phyloP scores from a whole-genome alignment of 1,140 invertebrate species.

The Solenopsis invicta region DNA sequence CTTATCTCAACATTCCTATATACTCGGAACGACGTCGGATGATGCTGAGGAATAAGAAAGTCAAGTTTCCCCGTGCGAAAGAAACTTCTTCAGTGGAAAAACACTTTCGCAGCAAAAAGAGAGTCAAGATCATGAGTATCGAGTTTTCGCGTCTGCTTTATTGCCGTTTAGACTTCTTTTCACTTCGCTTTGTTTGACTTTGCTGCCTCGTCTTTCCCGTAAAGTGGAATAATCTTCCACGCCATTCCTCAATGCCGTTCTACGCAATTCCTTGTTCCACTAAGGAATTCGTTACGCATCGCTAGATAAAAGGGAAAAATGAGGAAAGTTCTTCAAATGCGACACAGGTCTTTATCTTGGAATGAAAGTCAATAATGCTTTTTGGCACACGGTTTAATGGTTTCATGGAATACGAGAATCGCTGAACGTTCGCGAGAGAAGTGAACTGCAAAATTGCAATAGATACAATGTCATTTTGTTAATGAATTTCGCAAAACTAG shows the following conservation, averaged over 20 bases:
- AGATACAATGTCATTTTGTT: background rate
- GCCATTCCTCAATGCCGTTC: constrained; percentile 11
- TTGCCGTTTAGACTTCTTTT: constrained; percentile 74
- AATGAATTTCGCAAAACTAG: background rate
- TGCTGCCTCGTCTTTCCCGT: constrained; percentile 10
- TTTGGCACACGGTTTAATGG: background rate
- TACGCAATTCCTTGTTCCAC: constrained; percentile 24
- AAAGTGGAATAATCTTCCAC: constrained; percentile 60
- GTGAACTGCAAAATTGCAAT: background rate
- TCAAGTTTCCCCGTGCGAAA: constrained; percentile 58
- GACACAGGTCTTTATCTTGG: constrained; percentile 39
- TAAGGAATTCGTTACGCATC: constrained; percentile 46
- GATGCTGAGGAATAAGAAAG: constrained; percentile 44
- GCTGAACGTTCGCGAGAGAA: background rate
- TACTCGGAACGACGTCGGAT: constrained; percentile 31
- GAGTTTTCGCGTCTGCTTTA: constrained; percentile 70
- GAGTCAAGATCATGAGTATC: constrained; percentile 68
- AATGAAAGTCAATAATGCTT: constrained; percentile 8
- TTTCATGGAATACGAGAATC: constrained; percentile 12
- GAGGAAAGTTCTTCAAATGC: constrained; percentile 28
- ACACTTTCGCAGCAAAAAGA: constrained; percentile 53
- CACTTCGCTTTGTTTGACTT: constrained; percentile 59
- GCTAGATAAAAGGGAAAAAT: constrained; percentile 50
- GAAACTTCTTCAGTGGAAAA: constrained; percentile 59
- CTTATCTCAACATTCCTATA: constrained; percentile 58